Evolutionary conservation across 2,797 vertebrate species (phyloP), one percentile per base, ranked within the genome.

Genomic region (Sparidentex hasta): DNA sequence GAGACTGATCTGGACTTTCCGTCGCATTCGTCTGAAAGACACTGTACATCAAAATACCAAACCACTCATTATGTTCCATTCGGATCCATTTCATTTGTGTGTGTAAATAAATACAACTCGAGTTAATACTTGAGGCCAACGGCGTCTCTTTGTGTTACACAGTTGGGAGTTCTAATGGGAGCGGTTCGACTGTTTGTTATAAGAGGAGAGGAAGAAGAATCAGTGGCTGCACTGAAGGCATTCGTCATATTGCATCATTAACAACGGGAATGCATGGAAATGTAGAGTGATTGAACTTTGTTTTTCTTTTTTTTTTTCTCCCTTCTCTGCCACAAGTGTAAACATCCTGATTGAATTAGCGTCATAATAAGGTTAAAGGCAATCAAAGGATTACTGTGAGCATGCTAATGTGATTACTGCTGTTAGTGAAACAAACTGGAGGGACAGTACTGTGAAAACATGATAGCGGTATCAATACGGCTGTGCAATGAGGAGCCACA

Each of bases 301-400:
- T 59, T 54, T 58, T 46, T 20, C n/a, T n/a, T n/a, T 50, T 44
- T 11, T 33, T n/a, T 50, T 44, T 11, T 33, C 33, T 41, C 54
- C 46, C 27, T 17, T 47, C 27, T 9, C 50, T 29, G 44, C 50
- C 38, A 17, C 25, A 44, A 4, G 38, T 79, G 58, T 70, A 71
- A 78, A 84, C 61, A 79, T 65, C 27, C 70, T 43, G 33, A 76
- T 64, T 70, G 20, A 81, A 68, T 75, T 55, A 66, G 16, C 75
- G 50, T 57, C 21, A 21, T 46, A 62, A 71, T 69, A 51, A 71
- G 59, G 46, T 80, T 68, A 74, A 79, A 71, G 62, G 21, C 50
- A 68, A 73, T 74, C n/a, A 55, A 67, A 65, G 46, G 52, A 76
- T 65, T 62, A 44, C 47, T 55, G 47, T 33, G 25, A 71, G 68